A percentile compares a stretch with the other conserved stretches of the same genome.
These are phyloP conservation scores for Wiebesia pumilae DNA, from an alignment of 1,140 invertebrate species.

Conservation along the genomic window DNA sequence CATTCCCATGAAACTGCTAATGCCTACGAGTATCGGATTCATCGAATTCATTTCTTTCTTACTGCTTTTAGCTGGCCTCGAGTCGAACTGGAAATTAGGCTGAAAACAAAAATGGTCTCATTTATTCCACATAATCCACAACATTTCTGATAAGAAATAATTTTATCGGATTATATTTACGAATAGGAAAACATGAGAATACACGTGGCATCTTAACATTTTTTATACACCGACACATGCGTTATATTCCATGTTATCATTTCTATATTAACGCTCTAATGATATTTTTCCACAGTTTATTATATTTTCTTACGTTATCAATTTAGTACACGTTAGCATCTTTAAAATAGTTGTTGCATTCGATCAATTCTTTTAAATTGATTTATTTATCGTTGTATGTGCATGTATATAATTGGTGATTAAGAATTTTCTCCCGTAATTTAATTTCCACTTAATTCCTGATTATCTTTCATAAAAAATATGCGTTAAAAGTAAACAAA, in stretches of 20 bases:
- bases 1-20: conserved; percentile 53
- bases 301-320: too few species aligned
- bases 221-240: not conserved
- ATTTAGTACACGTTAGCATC: too few species aligned
- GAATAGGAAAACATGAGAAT: not conserved
- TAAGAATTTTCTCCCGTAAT: too few species aligned
- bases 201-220: not conserved
- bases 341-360: too few species aligned
- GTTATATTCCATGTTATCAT: not conserved
- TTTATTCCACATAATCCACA: too few species aligned
- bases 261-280: not conserved
- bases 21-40: conserved; percentile 46
- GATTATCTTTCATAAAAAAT: too few species aligned
- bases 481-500: too few species aligned
- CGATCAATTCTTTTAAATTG: too few species aligned
- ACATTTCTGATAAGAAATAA: not conserved
- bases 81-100: conserved; percentile 40
- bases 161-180: not conserved
- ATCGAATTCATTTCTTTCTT: conserved; percentile 42
- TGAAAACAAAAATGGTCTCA: conserved; percentile 27
- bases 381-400: too few species aligned
- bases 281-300: not conserved
- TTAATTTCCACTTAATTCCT: too few species aligned
- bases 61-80: not conserved
- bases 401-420: too few species aligned